Evolutionary conservation across 2,113 vertebrate genomes (phyloP).

Genomic region (Gallinago paraguaiae): DNA sequence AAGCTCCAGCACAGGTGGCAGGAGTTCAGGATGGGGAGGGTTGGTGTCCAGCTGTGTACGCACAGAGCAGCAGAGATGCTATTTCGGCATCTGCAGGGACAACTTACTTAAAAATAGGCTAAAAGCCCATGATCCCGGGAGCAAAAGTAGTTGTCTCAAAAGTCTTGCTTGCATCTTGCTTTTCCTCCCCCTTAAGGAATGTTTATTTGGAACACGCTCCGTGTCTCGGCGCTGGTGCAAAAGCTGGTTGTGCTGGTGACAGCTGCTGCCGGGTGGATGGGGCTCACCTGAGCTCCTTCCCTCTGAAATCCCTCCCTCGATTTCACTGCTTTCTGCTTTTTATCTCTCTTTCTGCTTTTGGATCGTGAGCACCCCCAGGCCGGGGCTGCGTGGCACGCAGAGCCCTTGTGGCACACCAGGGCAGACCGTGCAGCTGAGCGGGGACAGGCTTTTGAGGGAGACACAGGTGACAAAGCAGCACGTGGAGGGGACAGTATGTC

Average conservation of each 20-base stretch:
- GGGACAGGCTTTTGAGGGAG: background rate
- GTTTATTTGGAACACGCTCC: background rate
- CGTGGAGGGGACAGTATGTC: background rate
- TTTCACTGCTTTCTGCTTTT: background rate
- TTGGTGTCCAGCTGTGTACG: background rate
- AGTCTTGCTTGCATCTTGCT: background rate
- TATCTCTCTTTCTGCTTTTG: background rate
- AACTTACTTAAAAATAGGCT: background rate
- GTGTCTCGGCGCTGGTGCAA: background rate
- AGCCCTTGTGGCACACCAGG: accelerated
- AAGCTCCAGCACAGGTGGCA: background rate
- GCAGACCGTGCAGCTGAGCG: accelerated
- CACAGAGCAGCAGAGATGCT: background rate
- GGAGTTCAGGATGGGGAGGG: accelerated
- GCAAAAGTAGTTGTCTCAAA: background rate
- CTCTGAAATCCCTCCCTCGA: background rate
- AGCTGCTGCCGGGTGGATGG: background rate
- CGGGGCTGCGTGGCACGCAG: accelerated
- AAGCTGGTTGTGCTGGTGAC: background rate
- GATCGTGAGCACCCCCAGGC: background rate
- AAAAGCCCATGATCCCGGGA: accelerated
- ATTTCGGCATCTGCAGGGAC: background rate
- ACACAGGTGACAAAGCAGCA: background rate
- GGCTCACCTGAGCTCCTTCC: background rate
- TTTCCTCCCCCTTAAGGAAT: background rate